These are phyloP conservation scores for Nomada flava DNA, from an alignment of 2,888 invertebrate genomes.

Conservation along the genomic window DNA sequence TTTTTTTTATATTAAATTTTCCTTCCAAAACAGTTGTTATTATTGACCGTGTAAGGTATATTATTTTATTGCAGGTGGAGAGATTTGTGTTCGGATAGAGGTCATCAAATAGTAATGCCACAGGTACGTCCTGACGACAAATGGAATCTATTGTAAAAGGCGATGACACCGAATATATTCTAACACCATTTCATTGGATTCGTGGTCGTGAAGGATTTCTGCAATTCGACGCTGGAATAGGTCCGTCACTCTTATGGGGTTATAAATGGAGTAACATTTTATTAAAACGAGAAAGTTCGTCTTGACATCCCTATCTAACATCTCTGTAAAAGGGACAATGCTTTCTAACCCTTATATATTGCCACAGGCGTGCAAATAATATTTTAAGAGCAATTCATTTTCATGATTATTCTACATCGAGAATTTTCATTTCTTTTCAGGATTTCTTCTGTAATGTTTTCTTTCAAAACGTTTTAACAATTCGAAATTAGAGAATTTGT, in stretches of 20 bases:
- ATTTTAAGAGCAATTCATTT: no score
- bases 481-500: no score
- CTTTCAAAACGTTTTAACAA: no score
- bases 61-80: neutral
- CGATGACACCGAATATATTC: neutral
- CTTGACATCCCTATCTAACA: neutral
- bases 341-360: neutral
- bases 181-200: neutral
- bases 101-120: neutral
- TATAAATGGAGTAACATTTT: constrained; percentile 22
- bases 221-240: constrained; percentile 4
- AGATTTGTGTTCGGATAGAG: neutral
- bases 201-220: constrained; percentile 1
- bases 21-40: no score
- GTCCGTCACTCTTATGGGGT: neutral
- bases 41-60: neutral
- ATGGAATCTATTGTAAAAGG: neutral
- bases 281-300: neutral
- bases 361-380: neutral
- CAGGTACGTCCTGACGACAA: neutral
- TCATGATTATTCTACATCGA: no score
- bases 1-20: no score
- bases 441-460: no score
- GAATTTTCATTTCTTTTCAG: no score
- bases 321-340: neutral